These are phyloP conservation scores for Nemopilema nomurai DNA, from an alignment of 30 jellyfish, hydroid and myxozoan species.

Conservation along the genomic window DNA sequence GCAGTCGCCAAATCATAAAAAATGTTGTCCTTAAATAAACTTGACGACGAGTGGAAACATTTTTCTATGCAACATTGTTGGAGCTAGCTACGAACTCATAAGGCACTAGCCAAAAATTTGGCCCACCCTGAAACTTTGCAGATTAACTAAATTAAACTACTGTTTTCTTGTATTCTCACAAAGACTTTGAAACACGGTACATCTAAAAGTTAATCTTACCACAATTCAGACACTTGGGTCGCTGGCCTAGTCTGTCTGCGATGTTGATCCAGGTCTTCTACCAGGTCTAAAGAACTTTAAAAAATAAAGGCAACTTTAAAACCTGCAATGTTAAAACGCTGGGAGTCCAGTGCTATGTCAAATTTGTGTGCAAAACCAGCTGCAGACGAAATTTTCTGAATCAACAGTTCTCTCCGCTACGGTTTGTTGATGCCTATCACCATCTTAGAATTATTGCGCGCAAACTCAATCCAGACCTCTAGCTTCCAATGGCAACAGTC, in stretches of 20 bases:
- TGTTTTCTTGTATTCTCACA: background rate
- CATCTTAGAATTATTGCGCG: conserved; percentile 46
- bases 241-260: conserved; percentile 6
- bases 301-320: background rate
- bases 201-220: conserved; percentile 16
- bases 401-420: background rate
- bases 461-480: conserved; percentile 44
- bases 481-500: conserved; percentile 69
- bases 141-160: background rate
- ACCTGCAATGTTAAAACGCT: background rate
- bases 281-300: background rate
- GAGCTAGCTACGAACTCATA: too few relatives aligned
- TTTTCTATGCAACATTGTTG: too few relatives aligned
- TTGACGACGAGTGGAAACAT: too few relatives aligned
- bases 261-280: background rate
- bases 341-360: background rate
- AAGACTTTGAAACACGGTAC: background rate
- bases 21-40: too few relatives aligned
- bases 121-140: too few relatives aligned
- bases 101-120: too few relatives aligned
- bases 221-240: conserved; percentile 8
- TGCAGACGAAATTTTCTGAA: background rate
- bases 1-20: too few relatives aligned
- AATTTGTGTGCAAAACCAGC: background rate
- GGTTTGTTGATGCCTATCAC: conserved; percentile 1